Conservation (phyloP, 2,113 vertebrate species). For the Neogale vison region DNA sequence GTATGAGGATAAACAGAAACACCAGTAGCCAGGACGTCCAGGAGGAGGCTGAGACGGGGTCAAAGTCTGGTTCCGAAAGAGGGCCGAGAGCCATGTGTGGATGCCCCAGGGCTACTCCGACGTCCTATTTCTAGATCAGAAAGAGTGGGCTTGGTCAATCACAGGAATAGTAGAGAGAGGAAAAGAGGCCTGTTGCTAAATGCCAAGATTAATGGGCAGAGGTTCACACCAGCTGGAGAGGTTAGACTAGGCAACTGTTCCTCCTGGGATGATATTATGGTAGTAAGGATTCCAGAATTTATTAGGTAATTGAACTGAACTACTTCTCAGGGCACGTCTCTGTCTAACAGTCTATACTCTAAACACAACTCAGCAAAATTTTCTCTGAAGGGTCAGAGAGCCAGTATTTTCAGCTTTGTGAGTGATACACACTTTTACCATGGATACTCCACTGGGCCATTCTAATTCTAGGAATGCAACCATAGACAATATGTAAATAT, state of each 20-base stretch:
- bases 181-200: neutral
- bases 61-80: neutral
- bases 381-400: neutral
- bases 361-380: neutral
- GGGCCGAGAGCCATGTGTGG: neutral
- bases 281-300: neutral
- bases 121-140: neutral
- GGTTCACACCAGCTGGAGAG: neutral
- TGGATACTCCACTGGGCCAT: neutral
- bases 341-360: neutral
- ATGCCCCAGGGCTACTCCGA: neutral
- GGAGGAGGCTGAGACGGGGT: neutral
- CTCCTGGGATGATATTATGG: neutral
- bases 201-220: neutral
- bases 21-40: neutral
- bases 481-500: neutral
- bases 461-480: neutral
- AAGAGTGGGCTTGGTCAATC: neutral
- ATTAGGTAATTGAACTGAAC: conserved; percentile 3
- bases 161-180: neutral
- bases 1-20: neutral
- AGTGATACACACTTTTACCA: neutral
- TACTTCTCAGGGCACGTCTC: neutral
- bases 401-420: conserved; percentile 1
- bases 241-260: neutral